Conservation (phyloP, 1,140 invertebrate species). For the Chironomus striatipennis region DNA sequence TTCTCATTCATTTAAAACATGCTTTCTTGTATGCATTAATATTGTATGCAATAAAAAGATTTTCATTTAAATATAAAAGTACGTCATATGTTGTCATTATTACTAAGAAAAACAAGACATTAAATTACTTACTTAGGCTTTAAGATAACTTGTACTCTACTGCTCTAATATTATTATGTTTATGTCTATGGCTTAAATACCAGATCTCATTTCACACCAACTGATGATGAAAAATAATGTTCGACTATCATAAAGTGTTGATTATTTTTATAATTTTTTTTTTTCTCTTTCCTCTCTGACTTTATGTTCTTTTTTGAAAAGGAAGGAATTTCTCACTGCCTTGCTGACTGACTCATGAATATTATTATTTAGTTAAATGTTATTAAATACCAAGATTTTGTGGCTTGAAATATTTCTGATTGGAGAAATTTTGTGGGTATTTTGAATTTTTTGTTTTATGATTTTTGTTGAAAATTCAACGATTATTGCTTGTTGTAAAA, state of each 20-base stretch:
- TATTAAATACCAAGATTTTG: no score
- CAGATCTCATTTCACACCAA: slow-evolving; percentile 12
- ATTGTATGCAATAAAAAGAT: no score
- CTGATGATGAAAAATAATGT: not conserved
- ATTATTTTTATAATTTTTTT: not conserved
- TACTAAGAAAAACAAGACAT: not conserved
- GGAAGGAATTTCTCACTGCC: no score
- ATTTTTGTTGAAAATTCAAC: no score
- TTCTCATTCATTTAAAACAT: not conserved
- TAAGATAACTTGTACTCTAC: no score
- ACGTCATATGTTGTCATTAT: slow-evolving; percentile 12
- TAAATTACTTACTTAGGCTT: not conserved
- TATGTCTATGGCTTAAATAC: not conserved
- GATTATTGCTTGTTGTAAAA: no score
- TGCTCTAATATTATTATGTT: no score
- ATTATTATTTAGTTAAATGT: no score
- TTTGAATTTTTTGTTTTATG: no score
- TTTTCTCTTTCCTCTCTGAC: not conserved
- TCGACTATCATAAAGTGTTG: not conserved
- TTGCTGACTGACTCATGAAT: no score
- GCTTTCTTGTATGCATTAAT: not conserved
- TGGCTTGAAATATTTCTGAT: no score
- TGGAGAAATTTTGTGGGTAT: no score
- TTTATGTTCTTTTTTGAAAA: not conserved
- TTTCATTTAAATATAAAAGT: not conserved